phyloP scores from a whole-genome alignment of 2,797 vertebrate species.

The Aulostomus chinensis region DNA sequence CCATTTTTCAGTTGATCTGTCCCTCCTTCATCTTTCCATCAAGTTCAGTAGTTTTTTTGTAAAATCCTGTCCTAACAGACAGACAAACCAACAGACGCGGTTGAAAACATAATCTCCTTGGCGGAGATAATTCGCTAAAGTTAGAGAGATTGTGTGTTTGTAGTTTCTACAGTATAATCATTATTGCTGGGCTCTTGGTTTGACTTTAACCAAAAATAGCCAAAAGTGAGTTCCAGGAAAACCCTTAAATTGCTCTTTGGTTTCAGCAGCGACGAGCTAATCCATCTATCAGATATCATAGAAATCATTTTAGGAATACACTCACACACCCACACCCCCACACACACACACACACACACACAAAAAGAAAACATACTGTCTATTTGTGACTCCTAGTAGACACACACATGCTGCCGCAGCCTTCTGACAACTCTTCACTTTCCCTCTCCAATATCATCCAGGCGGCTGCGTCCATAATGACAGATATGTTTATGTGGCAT shows the following conservation, averaged over 20 bases:
- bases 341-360: constrained; percentile 12
- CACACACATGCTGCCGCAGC: constrained; percentile 2
- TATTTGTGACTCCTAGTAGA: neutral
- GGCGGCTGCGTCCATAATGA: constrained; percentile 29
- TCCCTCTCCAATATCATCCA: neutral
- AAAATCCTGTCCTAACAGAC: too few relatives aligned
- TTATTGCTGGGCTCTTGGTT: constrained; percentile 13
- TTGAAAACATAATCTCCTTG: neutral
- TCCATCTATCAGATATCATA: neutral
- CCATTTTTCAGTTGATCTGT: too few relatives aligned
- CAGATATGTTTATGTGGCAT: constrained; percentile 62
- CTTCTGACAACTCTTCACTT: too few relatives aligned
- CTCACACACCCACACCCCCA: constrained; percentile 3
- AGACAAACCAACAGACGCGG: too few relatives aligned
- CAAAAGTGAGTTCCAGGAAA: neutral
- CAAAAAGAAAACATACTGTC: neutral
- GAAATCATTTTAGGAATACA: neutral
- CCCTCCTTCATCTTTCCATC: too few relatives aligned
- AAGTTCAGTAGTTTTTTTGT: too few relatives aligned
- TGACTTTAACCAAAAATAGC: constrained; percentile 23
- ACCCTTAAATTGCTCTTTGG: constrained; percentile 13
- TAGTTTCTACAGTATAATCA: constrained; percentile 4
- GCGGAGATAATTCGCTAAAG: neutral
- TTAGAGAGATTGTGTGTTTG: neutral
- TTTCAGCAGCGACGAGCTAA: constrained; percentile 13